Percentiles rank a stretch among this genome's conserved stretches.
phyloP scores from a whole-genome alignment of 2,797 vertebrate species.

The Acanthiza pusilla region DNA sequence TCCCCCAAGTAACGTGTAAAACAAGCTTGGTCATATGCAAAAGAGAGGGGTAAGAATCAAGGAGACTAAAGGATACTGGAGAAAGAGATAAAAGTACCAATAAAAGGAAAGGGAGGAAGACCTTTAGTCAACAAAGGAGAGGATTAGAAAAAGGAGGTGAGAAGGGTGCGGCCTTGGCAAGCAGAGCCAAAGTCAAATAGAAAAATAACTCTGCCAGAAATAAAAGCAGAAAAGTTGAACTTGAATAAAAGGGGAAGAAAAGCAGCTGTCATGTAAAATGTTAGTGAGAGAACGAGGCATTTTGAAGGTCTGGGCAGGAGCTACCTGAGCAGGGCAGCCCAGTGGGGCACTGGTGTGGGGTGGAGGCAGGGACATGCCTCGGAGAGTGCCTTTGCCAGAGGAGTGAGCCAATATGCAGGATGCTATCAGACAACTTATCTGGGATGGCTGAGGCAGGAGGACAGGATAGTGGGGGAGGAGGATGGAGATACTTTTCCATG shows the following conservation, averaged over 20 bases:
- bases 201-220: background rate
- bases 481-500: background rate
- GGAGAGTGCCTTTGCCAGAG: background rate
- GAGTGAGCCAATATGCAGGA: background rate
- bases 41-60: background rate
- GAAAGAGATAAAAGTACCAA: background rate
- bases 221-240: background rate
- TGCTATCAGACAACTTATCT: accelerated
- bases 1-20: background rate
- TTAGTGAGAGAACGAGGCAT: background rate
- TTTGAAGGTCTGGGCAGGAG: background rate
- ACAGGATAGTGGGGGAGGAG: background rate
- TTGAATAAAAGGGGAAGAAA: background rate
- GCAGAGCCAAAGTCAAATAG: background rate
- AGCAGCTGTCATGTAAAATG: background rate
- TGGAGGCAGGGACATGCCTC: background rate
- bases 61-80: background rate
- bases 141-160: background rate
- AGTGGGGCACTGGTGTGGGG: accelerated
- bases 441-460: background rate
- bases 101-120: background rate
- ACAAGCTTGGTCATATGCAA: background rate
- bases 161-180: background rate
- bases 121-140: background rate
- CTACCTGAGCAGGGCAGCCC: background rate